These are phyloP conservation scores for Cinara cedri DNA, from an alignment of 2,888 invertebrate species.

Conservation along the genomic window DNA sequence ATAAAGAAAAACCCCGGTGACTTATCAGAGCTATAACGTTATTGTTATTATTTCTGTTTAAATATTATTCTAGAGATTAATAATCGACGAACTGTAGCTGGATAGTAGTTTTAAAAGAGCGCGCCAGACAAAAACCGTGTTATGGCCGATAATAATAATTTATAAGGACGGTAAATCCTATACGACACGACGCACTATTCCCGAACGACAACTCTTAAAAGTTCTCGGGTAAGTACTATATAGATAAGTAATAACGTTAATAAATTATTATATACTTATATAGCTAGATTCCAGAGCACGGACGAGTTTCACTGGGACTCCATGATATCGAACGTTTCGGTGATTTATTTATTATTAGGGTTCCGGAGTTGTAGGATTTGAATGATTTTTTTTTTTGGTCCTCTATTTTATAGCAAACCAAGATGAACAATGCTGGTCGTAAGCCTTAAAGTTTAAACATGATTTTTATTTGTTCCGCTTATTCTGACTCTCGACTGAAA, in stretches of 20 bases:
- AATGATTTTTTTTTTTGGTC: too few relatives aligned
- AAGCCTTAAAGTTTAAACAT: background rate
- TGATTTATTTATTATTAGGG: slow-evolving; percentile 20
- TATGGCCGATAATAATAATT: background rate
- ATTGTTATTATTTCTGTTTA: background rate
- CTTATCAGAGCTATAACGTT: too few relatives aligned
- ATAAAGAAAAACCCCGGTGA: too few relatives aligned
- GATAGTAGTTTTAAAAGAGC: background rate
- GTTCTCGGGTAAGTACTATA: background rate
- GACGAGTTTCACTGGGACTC: background rate
- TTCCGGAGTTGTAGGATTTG: too few relatives aligned
- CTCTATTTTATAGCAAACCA: too few relatives aligned
- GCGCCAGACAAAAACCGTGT: background rate
- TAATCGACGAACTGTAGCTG: background rate
- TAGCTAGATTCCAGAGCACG: too few relatives aligned
- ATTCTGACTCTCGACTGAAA: too few relatives aligned
- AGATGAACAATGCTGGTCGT: too few relatives aligned
- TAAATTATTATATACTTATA: too few relatives aligned
- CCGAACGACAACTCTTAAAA: slow-evolving; percentile 13
- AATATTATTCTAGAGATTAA: background rate
- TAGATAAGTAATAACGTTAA: too few relatives aligned
- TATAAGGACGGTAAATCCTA: background rate
- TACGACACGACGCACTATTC: background rate
- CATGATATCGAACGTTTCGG: background rate
- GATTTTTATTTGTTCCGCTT: background rate